Base-by-base conservation (phyloP, 2,113 vertebrate genomes). In the Centropus unirufus region DNA sequence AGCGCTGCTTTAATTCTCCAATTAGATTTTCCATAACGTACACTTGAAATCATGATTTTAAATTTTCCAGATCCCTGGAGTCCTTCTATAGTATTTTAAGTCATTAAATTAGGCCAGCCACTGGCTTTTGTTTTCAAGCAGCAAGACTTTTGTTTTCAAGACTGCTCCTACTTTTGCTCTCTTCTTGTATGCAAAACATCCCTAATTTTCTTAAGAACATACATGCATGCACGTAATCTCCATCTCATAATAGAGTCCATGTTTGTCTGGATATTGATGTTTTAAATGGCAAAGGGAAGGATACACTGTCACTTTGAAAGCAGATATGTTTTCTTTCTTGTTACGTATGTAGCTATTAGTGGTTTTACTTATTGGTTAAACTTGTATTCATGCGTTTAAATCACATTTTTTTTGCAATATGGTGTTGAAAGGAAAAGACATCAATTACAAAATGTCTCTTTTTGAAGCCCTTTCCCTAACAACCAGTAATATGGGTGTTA, bases 141-240 rank as follows among this genome's bases (percentile, higher is more conserved):
- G 52, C 91, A 77, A 89, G 84, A 67, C 78, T 36, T 36, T 36
- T 36, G 36, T 36, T 36, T 36, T 36, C 36, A 36, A 36, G 68
- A 40, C 84, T 64, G 82, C 87, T 87, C 67, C 75, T 93, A 66
- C 24, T 80, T 96, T 81, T 95, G 52, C 90, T 96, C 34, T 92
- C 86, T 80, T 91, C 91, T 95, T 96, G 89, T 72, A 70, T 66
- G 95, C 51, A 79, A 93, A 95, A 93, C 54, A 44, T 80, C 21
- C 9, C 66, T 51, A 54, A 13, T 81, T 91, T 83, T 96, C 39
- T 80, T 74, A 92, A 76, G 90, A 95, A 86, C 66, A 54, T 49
- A 86, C 90, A 7, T 66, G 14, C n/a, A 32, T 84, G 42, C 92
- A 91, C 79, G 62, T 88, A 92, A 62, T 80, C 79, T 87, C 51